Base-by-base conservation (phyloP, 2,113 vertebrate species). In the Mirounga angustirostris region DNA sequence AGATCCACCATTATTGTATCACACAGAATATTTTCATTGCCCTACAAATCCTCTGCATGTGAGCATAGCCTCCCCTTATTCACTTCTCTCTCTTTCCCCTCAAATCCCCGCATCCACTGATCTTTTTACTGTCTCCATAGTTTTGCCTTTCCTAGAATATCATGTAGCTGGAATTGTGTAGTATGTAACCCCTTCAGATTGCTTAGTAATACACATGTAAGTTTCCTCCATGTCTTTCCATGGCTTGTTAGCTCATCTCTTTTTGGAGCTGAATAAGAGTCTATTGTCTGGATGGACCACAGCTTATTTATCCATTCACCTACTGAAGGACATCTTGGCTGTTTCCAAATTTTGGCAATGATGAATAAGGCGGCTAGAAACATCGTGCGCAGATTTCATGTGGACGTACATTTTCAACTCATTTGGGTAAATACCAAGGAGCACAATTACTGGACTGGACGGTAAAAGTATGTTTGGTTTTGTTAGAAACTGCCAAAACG, bases 381-480 rank as follows among this genome's bases (percentile, higher is more conserved):
- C 24, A 79, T 46, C 54, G 11, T 5, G 4, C 21, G 12, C 52
- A 24, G 21, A 7, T 78, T 85, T 79, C 21, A 8, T 10, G 4
- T 76, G 40, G 40, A 33, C 4, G 1, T 65, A 40, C 1, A 28
- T 90, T 73, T 89, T 58, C 40, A 61, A 5, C 36, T 79, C 30
- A 52, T 92, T 43, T 36, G 52, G 54, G 14, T 61, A 78, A 56
- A 86, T 11, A 69, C 7, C 69, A 40, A 76, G 19, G 58, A 18
- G 12, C 24, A 7, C 15, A 61, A 16, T 1, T 33, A 5, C 59
- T 28, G 8, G 59, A 54, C 40, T 1, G 0, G 7, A 19, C 0
- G 4, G 26, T 5, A 33, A 40, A n/a, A 19, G 24, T 24, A 3
- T 36, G 43, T 8, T 58, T 71, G 18, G 30, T 71, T 83, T 69